phyloP scores from a whole-genome alignment of 2,888 invertebrate species.

The Tetanocera ferruginea region DNA sequence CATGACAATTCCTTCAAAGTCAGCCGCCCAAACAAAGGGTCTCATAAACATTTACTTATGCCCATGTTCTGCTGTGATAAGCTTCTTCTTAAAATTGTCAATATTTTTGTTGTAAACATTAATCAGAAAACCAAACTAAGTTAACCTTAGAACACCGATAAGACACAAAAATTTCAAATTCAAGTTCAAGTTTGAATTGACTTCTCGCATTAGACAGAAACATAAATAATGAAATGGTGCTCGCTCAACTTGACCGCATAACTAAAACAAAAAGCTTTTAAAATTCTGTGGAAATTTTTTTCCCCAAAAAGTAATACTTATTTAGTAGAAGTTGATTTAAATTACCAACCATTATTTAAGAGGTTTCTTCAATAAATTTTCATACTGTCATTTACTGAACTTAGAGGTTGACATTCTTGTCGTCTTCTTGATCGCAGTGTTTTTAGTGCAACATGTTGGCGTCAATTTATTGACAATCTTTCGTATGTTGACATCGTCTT shows the following conservation, averaged over 20 bases:
- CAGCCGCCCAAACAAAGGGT: no score
- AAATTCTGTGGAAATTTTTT: no score
- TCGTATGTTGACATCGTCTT: neutral
- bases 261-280: neutral
- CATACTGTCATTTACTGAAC: no score
- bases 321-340: no score
- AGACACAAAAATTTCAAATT: neutral
- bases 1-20: no score
- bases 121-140: neutral
- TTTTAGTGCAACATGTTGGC: neutral
- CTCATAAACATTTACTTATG: neutral
- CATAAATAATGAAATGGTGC: neutral
- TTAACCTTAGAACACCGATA: neutral
- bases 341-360: no score
- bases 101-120: no score
- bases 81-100: neutral
- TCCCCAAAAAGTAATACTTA: no score
- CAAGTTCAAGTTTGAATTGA: conserved; percentile 12
- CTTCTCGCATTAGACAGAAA: neutral
- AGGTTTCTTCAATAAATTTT: no score
- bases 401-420: no score
- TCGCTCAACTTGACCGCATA: neutral
- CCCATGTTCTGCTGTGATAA: neutral
- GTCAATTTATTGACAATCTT: conserved; percentile 15
- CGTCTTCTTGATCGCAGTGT: neutral